Conservation (phyloP, 92 coral and sea anemone genomes). For the Palythoa heliodiscus region DNA sequence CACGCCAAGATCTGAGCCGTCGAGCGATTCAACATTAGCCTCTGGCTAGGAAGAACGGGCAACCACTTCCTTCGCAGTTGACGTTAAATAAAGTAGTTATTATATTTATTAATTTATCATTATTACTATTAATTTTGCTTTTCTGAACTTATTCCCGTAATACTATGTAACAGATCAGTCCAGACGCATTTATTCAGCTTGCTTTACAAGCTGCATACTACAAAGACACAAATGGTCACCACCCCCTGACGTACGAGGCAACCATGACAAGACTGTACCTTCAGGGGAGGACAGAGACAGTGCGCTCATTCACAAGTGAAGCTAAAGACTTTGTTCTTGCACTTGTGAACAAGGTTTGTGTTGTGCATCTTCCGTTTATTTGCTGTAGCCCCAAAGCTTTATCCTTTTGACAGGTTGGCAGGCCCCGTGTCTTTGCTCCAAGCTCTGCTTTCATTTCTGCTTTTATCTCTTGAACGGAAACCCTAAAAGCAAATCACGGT, state of each 20-base stretch:
- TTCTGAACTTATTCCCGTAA: too few species aligned
- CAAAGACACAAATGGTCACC: constrained; percentile 81
- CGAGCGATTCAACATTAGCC: too few species aligned
- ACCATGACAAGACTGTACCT: constrained; percentile 96
- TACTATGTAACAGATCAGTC: constrained; percentile 70
- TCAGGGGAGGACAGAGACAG: constrained; percentile 97
- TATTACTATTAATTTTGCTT: neutral
- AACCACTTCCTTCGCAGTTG: too few species aligned
- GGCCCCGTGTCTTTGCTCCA: too few species aligned
- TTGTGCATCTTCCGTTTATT: neutral
- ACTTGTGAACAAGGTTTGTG: constrained; percentile 56
- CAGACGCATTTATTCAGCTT: constrained; percentile 97
- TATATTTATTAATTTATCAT: neutral
- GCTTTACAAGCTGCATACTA: constrained; percentile 91
- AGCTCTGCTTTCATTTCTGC: too few species aligned
- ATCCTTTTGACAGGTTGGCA: too few species aligned
- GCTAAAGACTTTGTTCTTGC: constrained; percentile 83
- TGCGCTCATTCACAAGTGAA: constrained; percentile 84
- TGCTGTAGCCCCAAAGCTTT: too few species aligned
- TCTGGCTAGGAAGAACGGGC: too few species aligned
- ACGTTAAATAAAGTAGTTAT: too few species aligned
- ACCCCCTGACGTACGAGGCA: constrained; percentile 92
- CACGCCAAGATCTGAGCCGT: too few species aligned
- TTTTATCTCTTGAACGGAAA: too few species aligned
- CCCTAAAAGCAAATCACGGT: too few species aligned